phyloP scores from a whole-genome alignment of 2,113 vertebrate species.

The Pterophyllum scalare region DNA sequence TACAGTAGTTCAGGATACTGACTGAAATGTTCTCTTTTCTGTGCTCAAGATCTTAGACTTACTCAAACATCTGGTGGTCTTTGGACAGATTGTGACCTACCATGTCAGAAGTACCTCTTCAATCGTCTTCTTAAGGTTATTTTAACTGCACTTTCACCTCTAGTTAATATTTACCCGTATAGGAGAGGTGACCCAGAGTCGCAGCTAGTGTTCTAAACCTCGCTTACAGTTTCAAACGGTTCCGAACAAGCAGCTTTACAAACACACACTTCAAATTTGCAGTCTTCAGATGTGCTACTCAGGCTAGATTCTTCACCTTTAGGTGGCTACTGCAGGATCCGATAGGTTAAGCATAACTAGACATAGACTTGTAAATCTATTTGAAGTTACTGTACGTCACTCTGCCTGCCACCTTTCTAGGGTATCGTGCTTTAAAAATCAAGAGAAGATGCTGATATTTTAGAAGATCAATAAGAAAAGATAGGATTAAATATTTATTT shows the following conservation, averaged over 20 bases:
- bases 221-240: constrained; percentile 33
- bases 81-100: background rate
- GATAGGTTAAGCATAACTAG: constrained; percentile 53
- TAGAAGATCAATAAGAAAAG: constrained; percentile 56
- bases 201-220: constrained; percentile 30
- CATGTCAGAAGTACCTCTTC: background rate
- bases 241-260: constrained; percentile 54
- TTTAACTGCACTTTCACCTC: constrained; percentile 52
- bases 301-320: constrained; percentile 53
- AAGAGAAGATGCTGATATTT: constrained; percentile 56
- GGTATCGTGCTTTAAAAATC: constrained; percentile 63
- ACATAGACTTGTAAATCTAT: constrained; percentile 46
- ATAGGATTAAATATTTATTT: constrained; percentile 68
- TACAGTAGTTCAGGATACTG: constrained; percentile 33
- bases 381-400: constrained; percentile 41
- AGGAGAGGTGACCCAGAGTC: constrained; percentile 10
- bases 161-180: constrained; percentile 43
- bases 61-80: constrained; percentile 9
- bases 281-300: constrained; percentile 41
- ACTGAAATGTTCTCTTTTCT: background rate
- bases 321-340: constrained; percentile 40
- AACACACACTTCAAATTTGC: constrained; percentile 10
- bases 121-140: constrained; percentile 38
- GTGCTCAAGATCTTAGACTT: constrained; percentile 1
- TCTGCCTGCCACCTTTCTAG: constrained; percentile 41